Percentiles rank a stretch among this genome's conserved stretches.
These are phyloP conservation scores for Agrilus cyanescens DNA, from an alignment of 2,888 invertebrate species.

Conservation along the genomic window DNA sequence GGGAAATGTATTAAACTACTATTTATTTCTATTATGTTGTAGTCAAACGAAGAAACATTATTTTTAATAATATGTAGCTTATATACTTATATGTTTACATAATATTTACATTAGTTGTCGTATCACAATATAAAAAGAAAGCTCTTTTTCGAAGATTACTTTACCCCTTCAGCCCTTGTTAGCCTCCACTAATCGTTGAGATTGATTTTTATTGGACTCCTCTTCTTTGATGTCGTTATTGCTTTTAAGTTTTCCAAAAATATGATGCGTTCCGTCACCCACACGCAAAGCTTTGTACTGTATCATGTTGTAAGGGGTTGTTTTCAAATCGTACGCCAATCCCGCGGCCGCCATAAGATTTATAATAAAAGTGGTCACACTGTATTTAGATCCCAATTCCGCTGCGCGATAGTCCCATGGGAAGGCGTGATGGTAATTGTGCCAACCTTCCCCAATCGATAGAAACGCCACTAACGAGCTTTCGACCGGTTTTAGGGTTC, in stretches of 20 bases:
- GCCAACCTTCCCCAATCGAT: conserved; percentile 58
- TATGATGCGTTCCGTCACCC: conserved; percentile 52
- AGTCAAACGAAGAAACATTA: too few species aligned
- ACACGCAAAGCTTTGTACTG: conserved; percentile 45
- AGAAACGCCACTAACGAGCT: conserved; percentile 49
- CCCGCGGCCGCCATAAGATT: conserved; percentile 48
- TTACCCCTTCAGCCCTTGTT: too few species aligned
- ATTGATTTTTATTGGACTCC: too few species aligned
- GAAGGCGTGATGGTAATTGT: conserved; percentile 68
- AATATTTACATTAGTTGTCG: too few species aligned
- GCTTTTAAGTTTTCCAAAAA: conserved; percentile 5
- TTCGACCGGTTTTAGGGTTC: conserved; percentile 50
- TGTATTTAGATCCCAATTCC: conserved; percentile 43
- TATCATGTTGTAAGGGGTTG: conserved; percentile 35
- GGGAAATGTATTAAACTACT: too few species aligned
- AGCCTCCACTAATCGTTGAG: too few species aligned
- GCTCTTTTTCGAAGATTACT: too few species aligned
- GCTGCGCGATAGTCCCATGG: conserved; percentile 54
- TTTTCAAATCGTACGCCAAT: conserved; percentile 50
- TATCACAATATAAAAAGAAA: too few species aligned
- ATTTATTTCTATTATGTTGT: too few species aligned
- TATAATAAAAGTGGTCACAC: conserved; percentile 51
- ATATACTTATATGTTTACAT: too few species aligned
- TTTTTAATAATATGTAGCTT: too few species aligned
- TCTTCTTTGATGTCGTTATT: neutral